Conservation (phyloP, 2,888 invertebrate species). For the Drosophila fungiperda region DNA sequence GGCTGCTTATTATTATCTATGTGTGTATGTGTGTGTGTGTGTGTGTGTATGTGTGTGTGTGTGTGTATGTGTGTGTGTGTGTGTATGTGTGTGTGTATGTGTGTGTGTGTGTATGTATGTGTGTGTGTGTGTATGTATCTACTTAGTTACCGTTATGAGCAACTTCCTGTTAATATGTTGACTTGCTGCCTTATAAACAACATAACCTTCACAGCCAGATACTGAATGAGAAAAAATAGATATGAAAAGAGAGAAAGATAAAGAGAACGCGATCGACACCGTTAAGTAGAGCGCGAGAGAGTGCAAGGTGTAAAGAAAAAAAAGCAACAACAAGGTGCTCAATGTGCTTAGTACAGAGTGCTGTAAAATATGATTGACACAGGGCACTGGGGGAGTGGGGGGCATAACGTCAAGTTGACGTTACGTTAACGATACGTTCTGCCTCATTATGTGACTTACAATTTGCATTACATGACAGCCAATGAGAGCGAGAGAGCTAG, state of each 20-base stretch:
- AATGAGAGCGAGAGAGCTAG: constrained; percentile 2
- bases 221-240: constrained; percentile 1
- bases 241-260: constrained; percentile 1
- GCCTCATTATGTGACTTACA: constrained; percentile 71
- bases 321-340: constrained; percentile 25
- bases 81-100: constrained; percentile 4
- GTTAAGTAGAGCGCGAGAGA: constrained; percentile 32
- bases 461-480: constrained; percentile 41
- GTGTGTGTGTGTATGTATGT: not conserved
- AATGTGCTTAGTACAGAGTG: constrained; percentile 19
- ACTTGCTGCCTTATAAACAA: constrained; percentile 40
- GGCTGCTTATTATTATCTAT: constrained; percentile 6
- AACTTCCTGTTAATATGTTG: constrained; percentile 58
- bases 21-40: not conserved
- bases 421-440: constrained; percentile 39
- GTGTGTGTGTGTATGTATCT: constrained; percentile 23
- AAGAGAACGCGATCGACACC: constrained; percentile 1
- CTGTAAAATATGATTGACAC: constrained; percentile 4
- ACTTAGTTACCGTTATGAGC: constrained; percentile 52
- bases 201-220: constrained; percentile 55
- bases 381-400: not conserved
- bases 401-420: constrained; percentile 43
- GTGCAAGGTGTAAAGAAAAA: constrained; percentile 52
- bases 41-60: constrained; percentile 3
- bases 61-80: not conserved